phyloP scores from a whole-genome alignment of 2,888 invertebrate genomes.

The Zaprionus obscuricornis region DNA sequence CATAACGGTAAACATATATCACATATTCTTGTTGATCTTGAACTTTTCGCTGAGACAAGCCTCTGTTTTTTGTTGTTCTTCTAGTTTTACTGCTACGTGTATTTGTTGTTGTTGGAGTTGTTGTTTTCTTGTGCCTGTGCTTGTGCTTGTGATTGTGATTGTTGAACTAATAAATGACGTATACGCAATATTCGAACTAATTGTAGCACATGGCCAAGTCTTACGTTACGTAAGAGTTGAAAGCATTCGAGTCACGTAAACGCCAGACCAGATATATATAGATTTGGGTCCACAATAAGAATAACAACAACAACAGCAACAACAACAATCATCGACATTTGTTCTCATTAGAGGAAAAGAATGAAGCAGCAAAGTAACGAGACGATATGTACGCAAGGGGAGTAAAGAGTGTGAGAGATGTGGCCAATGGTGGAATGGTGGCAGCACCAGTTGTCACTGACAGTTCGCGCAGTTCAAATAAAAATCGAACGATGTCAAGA shows the following conservation, averaged over 20 bases:
- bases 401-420: background rate
- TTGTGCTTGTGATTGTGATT: too few species aligned
- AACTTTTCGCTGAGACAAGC: background rate
- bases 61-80: background rate
- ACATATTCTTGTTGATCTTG: constrained; percentile 7
- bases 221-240: constrained; percentile 30
- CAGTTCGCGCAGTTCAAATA: constrained; percentile 25
- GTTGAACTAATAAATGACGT: constrained; percentile 6
- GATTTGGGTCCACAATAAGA: too few species aligned
- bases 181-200: constrained; percentile 3
- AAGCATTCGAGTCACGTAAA: constrained; percentile 9
- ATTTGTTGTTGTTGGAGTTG: too few species aligned
- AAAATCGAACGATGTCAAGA: constrained; percentile 55
- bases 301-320: constrained; percentile 5
- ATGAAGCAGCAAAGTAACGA: background rate
- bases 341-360: background rate
- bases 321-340: constrained; percentile 9
- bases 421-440: background rate
- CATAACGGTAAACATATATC: too few species aligned
- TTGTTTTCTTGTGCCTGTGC: too few species aligned
- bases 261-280: too few species aligned
- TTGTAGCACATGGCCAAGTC: constrained; percentile 7
- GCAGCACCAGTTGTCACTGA: background rate
- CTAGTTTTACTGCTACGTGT: too few species aligned
- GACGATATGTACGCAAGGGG: background rate